Evolutionary conservation across 2,113 vertebrate species (phyloP), one percentile per base, ranked within the genome.

Genomic region (Triplophysa rosa): DNA sequence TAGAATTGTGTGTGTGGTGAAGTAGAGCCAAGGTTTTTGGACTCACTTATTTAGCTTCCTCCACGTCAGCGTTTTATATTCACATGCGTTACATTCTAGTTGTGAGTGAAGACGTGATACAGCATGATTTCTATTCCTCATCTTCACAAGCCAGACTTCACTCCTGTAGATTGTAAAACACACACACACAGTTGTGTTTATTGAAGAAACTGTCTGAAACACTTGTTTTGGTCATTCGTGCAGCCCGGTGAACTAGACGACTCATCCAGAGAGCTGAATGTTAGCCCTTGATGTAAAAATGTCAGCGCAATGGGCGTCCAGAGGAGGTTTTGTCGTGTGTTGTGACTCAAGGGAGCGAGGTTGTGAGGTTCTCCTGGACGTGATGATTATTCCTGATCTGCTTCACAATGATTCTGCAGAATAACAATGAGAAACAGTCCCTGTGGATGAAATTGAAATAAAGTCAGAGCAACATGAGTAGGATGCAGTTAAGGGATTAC

Each of bases 321-420:
- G 9, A 42, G 49, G 10, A 29, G 64, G 40, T 33, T 67, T 61
- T 42, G 19, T 65, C 13, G 4, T 17, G 29, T 67, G 49, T 52
- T 33, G 33, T 74, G 40, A 8, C 13, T 45, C 54, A 6, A 49
- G 73, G 71, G 78, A 37, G 33, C 7, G 33, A 37, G 33, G 7
- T 37, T 37, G 33, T 65, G 33, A 37, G 33, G 7, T 37, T 37
- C 6, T 65, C 64, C 66, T 5, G 58, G 45, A 70, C 52, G 40
- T 62, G 63, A 68, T 83, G 45, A 49, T 77, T 64, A 49, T 54
- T 26, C n/a, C 61, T 19, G 26, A 79, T 79, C 69, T 45, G 82
- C 80, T 81, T 69, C 65, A 40, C 82, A 68, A 47, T 17, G 14
- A 52, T 17, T 3, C 12, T 13, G 13, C 47, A 52, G 3, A 17